Evolutionary conservation across 2,113 vertebrate species (phyloP).

Genomic region (Actenoides hombroni): DNA sequence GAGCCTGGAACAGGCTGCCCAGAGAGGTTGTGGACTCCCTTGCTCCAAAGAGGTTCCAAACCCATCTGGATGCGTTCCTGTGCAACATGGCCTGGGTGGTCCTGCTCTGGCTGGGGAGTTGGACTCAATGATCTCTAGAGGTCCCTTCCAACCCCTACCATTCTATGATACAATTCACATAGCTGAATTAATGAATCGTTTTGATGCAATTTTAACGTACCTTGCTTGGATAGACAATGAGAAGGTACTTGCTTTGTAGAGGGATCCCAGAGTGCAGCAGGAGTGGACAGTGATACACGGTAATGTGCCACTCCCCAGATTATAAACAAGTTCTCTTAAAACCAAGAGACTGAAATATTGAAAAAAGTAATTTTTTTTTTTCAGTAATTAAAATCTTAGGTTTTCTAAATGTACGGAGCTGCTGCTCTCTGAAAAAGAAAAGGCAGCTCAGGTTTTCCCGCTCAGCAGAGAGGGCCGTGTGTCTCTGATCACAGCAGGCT

Average conservation of each 20-base stretch:
- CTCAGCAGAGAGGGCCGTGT: neutral
- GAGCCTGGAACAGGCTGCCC: no score
- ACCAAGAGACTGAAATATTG: neutral
- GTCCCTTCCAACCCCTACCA: no score
- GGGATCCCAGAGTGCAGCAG: neutral
- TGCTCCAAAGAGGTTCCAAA: no score
- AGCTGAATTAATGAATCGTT: neutral
- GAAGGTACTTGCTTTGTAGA: neutral
- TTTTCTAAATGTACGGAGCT: neutral
- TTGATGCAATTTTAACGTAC: neutral
- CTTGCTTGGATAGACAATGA: neutral
- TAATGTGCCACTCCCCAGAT: neutral
- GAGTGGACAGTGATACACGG: neutral
- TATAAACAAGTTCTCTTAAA: neutral
- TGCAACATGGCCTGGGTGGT: no score
- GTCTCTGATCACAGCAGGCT: neutral
- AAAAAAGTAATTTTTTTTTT: neutral
- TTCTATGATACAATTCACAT: neutral
- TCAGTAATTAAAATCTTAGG: neutral
- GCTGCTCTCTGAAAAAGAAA: neutral
- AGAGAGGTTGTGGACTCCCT: no score
- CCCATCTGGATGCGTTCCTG: no score
- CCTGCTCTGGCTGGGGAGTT: no score
- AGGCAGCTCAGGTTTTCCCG: neutral
- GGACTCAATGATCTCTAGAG: no score